These are phyloP conservation scores for Troides oblongomaculatus DNA, from an alignment of 2,888 invertebrate genomes.

Conservation along the genomic window DNA sequence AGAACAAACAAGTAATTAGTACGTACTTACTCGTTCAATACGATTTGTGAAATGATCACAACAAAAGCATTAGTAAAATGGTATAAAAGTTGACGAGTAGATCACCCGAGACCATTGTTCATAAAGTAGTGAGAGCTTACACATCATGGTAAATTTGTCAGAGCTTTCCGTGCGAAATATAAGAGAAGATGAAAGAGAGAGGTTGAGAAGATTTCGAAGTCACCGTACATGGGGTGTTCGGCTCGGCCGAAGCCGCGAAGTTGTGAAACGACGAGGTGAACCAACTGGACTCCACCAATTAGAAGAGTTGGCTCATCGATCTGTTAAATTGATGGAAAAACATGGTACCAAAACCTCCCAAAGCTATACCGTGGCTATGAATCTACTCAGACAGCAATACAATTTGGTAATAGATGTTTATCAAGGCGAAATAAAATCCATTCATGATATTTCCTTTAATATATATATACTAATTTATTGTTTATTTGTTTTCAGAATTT, in stretches of 20 bases:
- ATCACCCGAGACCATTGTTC: not conserved
- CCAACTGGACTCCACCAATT: constrained; percentile 32
- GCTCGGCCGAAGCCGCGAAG: constrained; percentile 28
- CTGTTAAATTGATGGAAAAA: constrained; percentile 32
- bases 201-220: constrained; percentile 19
- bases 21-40: not conserved
- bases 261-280: constrained; percentile 21
- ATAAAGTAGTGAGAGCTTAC: not conserved
- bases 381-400: constrained; percentile 35
- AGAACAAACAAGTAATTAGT: not conserved
- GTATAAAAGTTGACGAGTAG: not conserved
- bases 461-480: not conserved
- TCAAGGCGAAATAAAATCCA: not conserved
- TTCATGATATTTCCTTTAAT: not conserved
- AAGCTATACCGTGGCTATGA: constrained; percentile 30
- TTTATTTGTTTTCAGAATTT: constrained; percentile 12
- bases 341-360: constrained; percentile 20
- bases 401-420: constrained; percentile 33
- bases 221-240: constrained; percentile 33
- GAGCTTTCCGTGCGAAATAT: constrained; percentile 6
- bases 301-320: constrained; percentile 32
- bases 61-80: not conserved
- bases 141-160: constrained; percentile 23
- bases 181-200: constrained; percentile 8
- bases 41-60: not conserved